phyloP scores from a whole-genome alignment of 2,888 invertebrate species.

The Sepiola atlantica region DNA sequence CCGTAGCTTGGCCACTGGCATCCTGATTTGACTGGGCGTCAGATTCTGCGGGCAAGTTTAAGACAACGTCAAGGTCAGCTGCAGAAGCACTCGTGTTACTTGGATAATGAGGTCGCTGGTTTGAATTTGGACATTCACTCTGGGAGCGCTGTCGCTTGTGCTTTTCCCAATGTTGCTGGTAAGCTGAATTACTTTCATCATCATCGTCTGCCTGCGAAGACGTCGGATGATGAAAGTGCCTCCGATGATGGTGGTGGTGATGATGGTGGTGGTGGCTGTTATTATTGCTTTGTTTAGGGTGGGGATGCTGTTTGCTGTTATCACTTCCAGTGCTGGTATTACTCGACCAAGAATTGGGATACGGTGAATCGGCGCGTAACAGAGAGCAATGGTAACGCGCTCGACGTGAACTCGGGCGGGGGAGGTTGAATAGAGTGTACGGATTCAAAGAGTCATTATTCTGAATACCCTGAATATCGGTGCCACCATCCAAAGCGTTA shows the following conservation, averaged over 20 bases:
- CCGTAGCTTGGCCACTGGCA: neutral
- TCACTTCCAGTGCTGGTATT: neutral
- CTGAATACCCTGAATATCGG: constrained; percentile 42
- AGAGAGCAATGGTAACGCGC: constrained; percentile 35
- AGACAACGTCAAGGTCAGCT: neutral
- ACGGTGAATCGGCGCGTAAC: neutral
- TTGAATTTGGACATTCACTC: neutral
- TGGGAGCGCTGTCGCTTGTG: neutral
- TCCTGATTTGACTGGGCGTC: neutral
- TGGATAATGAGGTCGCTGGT: neutral
- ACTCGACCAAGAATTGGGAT: constrained; percentile 23
- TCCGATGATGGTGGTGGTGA: neutral
- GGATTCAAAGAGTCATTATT: constrained; percentile 62
- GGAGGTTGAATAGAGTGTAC: constrained; percentile 64
- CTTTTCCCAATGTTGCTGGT: neutral
- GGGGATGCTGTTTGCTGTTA: neutral
- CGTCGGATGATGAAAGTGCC: neutral
- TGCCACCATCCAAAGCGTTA: neutral
- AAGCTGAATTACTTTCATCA: neutral
- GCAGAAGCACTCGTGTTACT: neutral
- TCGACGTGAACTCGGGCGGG: constrained; percentile 53
- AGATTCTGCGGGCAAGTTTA: neutral
- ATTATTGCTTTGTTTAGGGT: neutral
- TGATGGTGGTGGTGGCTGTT: neutral
- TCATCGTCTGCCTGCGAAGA: neutral